Conservation (phyloP, 2,797 vertebrate species). For the Hirundo rustica region DNA sequence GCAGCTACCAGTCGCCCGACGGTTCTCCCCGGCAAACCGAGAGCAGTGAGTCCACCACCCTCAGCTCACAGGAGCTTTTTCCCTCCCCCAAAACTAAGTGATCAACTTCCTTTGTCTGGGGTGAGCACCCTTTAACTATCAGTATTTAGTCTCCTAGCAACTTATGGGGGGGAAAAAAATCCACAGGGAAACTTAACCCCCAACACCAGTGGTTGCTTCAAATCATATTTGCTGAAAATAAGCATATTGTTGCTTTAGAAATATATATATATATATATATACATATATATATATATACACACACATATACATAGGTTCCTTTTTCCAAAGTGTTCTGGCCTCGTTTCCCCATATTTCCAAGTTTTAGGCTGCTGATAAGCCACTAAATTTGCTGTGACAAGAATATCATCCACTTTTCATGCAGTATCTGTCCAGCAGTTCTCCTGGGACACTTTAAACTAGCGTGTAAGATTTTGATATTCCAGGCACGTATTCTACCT, state of each 20-base stretch:
- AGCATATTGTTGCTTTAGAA: not conserved
- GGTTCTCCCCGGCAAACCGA: too few species aligned
- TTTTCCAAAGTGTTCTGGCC: not conserved
- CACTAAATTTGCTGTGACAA: not conserved
- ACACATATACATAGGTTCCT: not conserved
- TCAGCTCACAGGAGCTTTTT: too few species aligned
- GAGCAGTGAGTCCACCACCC: too few species aligned
- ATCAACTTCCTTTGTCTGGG: too few species aligned
- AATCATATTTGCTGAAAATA: not conserved
- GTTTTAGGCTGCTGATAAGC: not conserved
- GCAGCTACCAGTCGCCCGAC: too few species aligned
- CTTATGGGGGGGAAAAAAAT: too few species aligned
- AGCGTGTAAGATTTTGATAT: not conserved
- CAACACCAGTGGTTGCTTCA: not conserved
- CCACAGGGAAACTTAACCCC: too few species aligned
- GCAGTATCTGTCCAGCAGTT: not conserved
- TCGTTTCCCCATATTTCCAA: not conserved
- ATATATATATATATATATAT: too few species aligned
- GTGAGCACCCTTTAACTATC: too few species aligned
- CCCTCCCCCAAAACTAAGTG: too few species aligned
- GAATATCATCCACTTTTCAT: not conserved
- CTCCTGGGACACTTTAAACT: constrained; percentile 25
- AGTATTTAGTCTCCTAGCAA: too few species aligned
- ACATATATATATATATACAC: too few species aligned
- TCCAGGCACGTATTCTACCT: constrained; percentile 20